Evolutionary conservation across 2,888 invertebrate species (phyloP), one percentile per base, ranked within the genome.

Genomic region (Seira musarum): DNA sequence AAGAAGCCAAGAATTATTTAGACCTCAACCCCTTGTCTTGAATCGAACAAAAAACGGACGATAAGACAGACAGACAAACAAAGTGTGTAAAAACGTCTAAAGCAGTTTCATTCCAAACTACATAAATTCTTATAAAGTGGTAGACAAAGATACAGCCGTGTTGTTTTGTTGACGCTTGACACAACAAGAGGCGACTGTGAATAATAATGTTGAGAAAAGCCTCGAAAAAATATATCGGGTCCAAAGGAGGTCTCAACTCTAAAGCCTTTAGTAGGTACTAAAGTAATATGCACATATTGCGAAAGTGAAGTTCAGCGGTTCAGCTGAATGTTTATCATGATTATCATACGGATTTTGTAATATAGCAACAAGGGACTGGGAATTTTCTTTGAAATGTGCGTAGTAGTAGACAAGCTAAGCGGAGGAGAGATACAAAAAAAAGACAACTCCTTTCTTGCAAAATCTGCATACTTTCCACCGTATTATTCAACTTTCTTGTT

Each of bases 381-480:
- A 57, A 57, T 15, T 15, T 57, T 57, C n/a, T 57, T 8, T 8
- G 57, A 57, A 57, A 53, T 73, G 72, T 67, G 66, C 65, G 35
- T 60, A 46, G 6, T n/a, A n/a, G n/a, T 46, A 63, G 64, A 63
- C 57, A 68, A 61, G 6, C 57, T 49, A 53, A 46, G 8, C 24
- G 46, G 19, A 3, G 30, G 30, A 3, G 35, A 17, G 21, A 21
- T 35, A 21, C 17, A 21, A n/a, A 69, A 67, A n/a, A n/a, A 72
- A 78, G 67, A 71, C 71, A 72, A 78, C 68, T 66, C n/a, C 57
- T 57, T 40, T 40, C 6, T 13, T 66, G 71, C 25, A 65, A 40
- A 78, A 72, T 72, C 78, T 78, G 71, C 71, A 78, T 78, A 65
- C 71, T 63, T 57, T 71, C 60, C 35, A 64, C 35, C 77, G 66